phyloP scores from a whole-genome alignment of 2,113 vertebrate genomes.

The Triplophysa siluroides region DNA sequence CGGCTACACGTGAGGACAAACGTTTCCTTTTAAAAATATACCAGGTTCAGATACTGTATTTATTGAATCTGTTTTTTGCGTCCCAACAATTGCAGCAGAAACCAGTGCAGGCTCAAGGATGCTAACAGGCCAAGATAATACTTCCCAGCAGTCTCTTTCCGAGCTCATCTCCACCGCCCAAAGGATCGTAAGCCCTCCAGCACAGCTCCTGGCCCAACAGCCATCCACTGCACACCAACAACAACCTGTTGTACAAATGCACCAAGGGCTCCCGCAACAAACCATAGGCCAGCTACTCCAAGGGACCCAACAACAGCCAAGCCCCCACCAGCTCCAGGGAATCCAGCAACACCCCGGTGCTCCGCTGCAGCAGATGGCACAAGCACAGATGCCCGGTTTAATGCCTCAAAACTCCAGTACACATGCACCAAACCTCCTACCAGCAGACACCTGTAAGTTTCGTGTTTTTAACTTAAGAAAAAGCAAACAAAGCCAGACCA shows the following conservation, averaged over 20 bases:
- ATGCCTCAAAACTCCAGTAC: constrained; percentile 33
- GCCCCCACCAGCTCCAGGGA: constrained; percentile 72
- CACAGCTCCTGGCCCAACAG: constrained; percentile 65
- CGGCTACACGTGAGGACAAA: constrained; percentile 81
- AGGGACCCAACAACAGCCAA: constrained; percentile 51
- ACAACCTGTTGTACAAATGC: constrained; percentile 48
- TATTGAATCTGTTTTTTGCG: not conserved
- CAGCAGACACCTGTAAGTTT: constrained; percentile 82
- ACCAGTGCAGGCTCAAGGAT: constrained; percentile 81
- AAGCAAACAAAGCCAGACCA: too few species aligned
- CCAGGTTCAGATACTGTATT: not conserved
- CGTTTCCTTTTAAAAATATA: too few species aligned
- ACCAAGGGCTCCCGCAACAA: constrained; percentile 47
- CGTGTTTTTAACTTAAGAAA: not conserved
- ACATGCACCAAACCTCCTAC: constrained; percentile 70
- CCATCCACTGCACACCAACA: constrained; percentile 71
- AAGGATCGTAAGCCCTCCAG: constrained; percentile 68
- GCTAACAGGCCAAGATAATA: constrained; percentile 87
- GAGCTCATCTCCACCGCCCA: constrained; percentile 75
- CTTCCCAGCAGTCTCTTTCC: constrained; percentile 78
- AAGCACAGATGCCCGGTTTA: constrained; percentile 25
- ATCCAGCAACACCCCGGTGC: constrained; percentile 17
- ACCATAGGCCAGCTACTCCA: constrained; percentile 61
- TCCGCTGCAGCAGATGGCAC: constrained; percentile 42
- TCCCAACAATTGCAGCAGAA: constrained; percentile 76